These are phyloP conservation scores for Thomomys bottae DNA, from an alignment of 2,113 vertebrate genomes.

Conservation along the genomic window DNA sequence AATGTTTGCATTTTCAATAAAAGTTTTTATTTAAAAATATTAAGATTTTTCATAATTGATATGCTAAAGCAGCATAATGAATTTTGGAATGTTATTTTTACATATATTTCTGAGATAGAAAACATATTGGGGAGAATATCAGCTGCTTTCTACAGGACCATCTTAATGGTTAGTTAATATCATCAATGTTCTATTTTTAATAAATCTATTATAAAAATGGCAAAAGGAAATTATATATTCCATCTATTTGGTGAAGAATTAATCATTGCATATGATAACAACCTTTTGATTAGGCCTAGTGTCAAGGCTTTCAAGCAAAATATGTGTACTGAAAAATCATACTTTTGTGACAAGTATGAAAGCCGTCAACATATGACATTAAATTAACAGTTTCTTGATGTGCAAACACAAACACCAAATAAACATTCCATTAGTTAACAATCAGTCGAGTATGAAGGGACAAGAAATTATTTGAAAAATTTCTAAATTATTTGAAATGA, in stretches of 20 bases:
- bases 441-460: neutral
- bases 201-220: neutral
- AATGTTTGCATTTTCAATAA: neutral
- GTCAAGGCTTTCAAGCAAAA: conserved; percentile 37
- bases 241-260: neutral
- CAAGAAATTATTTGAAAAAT: conserved; percentile 11
- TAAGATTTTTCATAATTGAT: neutral
- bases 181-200: neutral
- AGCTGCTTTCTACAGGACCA: neutral
- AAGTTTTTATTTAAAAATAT: neutral
- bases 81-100: neutral
- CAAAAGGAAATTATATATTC: neutral
- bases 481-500: conserved; percentile 35
- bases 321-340: conserved; percentile 6
- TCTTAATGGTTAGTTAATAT: conserved; percentile 42
- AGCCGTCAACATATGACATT: conserved; percentile 45
- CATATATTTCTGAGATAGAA: conserved; percentile 7
- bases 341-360: conserved; percentile 42
- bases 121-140: neutral
- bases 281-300: neutral
- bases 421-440: conserved; percentile 26
- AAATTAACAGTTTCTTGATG: conserved; percentile 51
- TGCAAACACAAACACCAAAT: conserved; percentile 52
- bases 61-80: neutral
- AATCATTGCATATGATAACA: neutral